Percentiles rank a stretch among this genome's conserved stretches.
These are phyloP conservation scores for Promerops cafer DNA, from an alignment of 2,113 vertebrate species.

Conservation along the genomic window DNA sequence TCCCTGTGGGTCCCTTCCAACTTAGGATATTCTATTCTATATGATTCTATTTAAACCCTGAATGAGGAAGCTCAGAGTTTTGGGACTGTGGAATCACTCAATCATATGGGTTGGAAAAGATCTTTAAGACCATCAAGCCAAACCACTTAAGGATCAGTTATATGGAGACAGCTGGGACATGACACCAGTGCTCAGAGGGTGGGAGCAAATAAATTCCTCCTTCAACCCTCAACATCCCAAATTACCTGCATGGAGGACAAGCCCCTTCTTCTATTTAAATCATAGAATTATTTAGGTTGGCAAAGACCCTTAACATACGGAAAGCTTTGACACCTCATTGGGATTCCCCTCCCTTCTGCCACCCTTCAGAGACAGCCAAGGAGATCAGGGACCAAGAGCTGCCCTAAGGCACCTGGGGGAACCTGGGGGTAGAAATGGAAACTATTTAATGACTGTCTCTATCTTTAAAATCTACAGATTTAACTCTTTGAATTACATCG, in stretches of 20 bases:
- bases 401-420: not conserved
- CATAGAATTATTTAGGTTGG: not conserved
- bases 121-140: fast-evolving
- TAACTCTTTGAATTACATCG: too few species aligned
- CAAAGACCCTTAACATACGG: not conserved
- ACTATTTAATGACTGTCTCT: not conserved
- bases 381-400: not conserved
- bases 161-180: fast-evolving
- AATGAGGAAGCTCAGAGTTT: not conserved
- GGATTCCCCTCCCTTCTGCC: not conserved
- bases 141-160: not conserved
- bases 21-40: too few species aligned
- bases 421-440: not conserved
- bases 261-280: not conserved
- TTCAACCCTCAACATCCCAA: not conserved
- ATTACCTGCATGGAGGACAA: fast-evolving
- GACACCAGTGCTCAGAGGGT: fast-evolving
- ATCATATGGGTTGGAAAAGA: not conserved
- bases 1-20: not conserved
- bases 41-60: not conserved
- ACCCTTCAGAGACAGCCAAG: too few species aligned
- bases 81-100: not conserved
- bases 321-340: not conserved
- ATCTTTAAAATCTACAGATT: not conserved
- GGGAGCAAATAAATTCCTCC: not conserved